A percentile compares a stretch with the other conserved stretches of the same genome.
Conservation (phyloP, 2,888 invertebrate genomes). For the Molorchus minor region DNA sequence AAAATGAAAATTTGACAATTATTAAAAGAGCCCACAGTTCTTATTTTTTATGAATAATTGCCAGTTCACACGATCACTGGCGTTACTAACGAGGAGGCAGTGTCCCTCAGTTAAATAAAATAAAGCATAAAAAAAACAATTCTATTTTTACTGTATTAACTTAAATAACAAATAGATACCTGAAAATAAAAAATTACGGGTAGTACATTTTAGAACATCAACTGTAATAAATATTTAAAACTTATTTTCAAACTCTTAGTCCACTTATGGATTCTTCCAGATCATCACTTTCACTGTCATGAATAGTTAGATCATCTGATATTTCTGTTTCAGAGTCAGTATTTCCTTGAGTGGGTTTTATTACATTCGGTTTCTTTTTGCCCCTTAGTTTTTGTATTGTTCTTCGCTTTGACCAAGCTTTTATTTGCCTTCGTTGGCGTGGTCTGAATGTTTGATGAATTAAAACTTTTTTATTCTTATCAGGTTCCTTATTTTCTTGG, state of each 20-base stretch:
- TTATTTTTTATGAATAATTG: too few relatives aligned
- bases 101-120: too few relatives aligned
- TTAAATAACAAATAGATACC: too few relatives aligned
- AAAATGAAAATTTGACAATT: too few relatives aligned
- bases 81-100: too few relatives aligned
- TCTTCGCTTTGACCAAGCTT: neutral
- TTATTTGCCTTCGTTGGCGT: neutral
- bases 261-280: constrained; percentile 16
- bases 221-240: neutral
- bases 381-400: neutral
- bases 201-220: too few relatives aligned
- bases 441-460: too few relatives aligned
- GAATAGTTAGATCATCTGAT: constrained; percentile 26
- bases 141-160: too few relatives aligned
- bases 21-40: too few relatives aligned
- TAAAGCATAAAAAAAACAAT: too few relatives aligned
- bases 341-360: neutral
- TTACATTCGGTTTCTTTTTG: neutral
- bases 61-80: too few relatives aligned
- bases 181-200: too few relatives aligned
- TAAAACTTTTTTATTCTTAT: neutral
- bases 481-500: neutral
- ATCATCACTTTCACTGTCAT: constrained; percentile 29
- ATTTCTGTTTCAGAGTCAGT: constrained; percentile 15
- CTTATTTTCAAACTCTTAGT: constrained; percentile 15